These are phyloP conservation scores for Bombus soroeensis DNA, from an alignment of 1,140 invertebrate genomes.

Conservation along the genomic window DNA sequence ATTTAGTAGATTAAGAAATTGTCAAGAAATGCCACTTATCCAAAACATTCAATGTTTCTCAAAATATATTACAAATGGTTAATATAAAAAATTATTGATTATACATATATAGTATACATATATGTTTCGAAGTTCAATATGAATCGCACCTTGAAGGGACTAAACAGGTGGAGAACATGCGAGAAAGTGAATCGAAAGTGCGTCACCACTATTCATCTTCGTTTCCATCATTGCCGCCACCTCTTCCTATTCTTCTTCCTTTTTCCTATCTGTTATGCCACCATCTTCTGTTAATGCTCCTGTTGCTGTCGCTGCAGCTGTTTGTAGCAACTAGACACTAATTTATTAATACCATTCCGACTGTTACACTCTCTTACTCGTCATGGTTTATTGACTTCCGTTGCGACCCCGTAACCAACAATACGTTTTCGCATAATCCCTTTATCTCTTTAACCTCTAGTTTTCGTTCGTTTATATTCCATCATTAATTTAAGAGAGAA, in stretches of 20 bases:
- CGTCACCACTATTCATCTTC: background rate
- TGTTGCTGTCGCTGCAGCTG: constrained; percentile 42
- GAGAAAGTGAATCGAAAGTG: background rate
- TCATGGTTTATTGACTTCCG: constrained; percentile 80
- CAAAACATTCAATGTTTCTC: no score
- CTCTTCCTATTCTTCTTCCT: constrained; percentile 23
- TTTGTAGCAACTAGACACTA: constrained; percentile 76
- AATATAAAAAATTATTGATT: no score
- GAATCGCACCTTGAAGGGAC: background rate
- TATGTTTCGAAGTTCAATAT: background rate
- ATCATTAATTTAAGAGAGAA: background rate
- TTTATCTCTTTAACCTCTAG: background rate
- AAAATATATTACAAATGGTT: no score
- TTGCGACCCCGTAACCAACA: constrained; percentile 70
- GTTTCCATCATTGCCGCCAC: background rate
- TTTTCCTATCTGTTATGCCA: constrained; percentile 40
- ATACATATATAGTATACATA: no score
- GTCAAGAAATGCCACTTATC: no score
- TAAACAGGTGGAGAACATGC: background rate
- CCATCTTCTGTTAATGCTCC: constrained; percentile 42
- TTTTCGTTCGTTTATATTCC: no score
- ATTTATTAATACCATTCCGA: constrained; percentile 80
- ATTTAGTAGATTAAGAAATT: background rate
- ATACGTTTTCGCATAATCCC: constrained; percentile 53
- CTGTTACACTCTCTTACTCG: constrained; percentile 75